Percentiles rank a stretch among this genome's conserved stretches.
Conservation (phyloP, 2,113 vertebrate species). For the Bos taurus region ARS-UCD2.0 NC_037338.1:19150001-19150500, state of each 20-base stretch:
- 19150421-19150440: background rate
- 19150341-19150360: background rate
- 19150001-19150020: background rate
- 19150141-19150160: background rate
- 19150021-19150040: background rate
- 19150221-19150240: background rate
- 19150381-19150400: background rate
- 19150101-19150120: background rate
- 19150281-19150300: background rate
- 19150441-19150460: background rate
- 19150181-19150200: background rate
- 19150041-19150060: background rate
- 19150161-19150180: background rate
- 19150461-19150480: background rate
- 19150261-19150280: background rate
- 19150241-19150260: background rate
- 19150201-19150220: background rate
- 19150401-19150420: background rate
- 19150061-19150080: background rate
- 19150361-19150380: background rate
- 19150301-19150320: background rate
- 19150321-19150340: rapidly evolving
- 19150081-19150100: background rate
- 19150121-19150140: background rate
- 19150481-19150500: background rate